A percentile compares a stretch with the other conserved stretches of the same genome.
Conservation (phyloP, 2,888 invertebrate species). For the Tholera decimalis region DNA sequence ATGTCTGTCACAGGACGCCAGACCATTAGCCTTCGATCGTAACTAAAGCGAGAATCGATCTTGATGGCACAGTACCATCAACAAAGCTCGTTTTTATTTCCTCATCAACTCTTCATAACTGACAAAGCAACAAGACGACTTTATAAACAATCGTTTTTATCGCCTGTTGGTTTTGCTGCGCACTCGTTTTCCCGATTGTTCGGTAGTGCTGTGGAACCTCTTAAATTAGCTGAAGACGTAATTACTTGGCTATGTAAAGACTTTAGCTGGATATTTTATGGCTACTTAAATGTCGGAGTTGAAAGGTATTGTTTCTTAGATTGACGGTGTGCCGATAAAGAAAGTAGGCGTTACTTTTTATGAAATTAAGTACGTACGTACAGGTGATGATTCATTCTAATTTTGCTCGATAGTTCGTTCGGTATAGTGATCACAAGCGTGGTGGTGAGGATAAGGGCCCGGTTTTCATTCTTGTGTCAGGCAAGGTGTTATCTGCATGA, state of each 20-base stretch:
- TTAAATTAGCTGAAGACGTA: conserved; percentile 77
- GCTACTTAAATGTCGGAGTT: conserved; percentile 11
- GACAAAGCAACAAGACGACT: conserved; percentile 21
- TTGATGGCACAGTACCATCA: background rate
- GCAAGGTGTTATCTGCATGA: background rate
- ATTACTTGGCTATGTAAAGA: conserved; percentile 67
- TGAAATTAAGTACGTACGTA: background rate
- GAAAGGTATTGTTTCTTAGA: conserved; percentile 1
- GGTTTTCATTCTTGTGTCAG: background rate
- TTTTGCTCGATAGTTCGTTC: too few relatives aligned
- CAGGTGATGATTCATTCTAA: too few relatives aligned
- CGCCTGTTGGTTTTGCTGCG: conserved; percentile 26
- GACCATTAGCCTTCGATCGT: background rate
- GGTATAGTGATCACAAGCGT: background rate
- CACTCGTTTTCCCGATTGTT: conserved; percentile 55
- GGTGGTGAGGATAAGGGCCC: background rate
- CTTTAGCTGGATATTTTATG: conserved; percentile 24
- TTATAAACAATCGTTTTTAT: conserved; percentile 54
- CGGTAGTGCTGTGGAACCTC: conserved; percentile 66
- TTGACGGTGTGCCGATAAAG: background rate
- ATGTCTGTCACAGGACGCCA: background rate
- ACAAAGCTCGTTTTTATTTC: conserved; percentile 5
- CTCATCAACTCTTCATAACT: conserved; percentile 10
- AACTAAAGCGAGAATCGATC: background rate
- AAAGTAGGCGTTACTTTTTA: conserved; percentile 9